Conservation (phyloP, 2,888 invertebrate genomes). For the Drosophila mayaguana region DNA sequence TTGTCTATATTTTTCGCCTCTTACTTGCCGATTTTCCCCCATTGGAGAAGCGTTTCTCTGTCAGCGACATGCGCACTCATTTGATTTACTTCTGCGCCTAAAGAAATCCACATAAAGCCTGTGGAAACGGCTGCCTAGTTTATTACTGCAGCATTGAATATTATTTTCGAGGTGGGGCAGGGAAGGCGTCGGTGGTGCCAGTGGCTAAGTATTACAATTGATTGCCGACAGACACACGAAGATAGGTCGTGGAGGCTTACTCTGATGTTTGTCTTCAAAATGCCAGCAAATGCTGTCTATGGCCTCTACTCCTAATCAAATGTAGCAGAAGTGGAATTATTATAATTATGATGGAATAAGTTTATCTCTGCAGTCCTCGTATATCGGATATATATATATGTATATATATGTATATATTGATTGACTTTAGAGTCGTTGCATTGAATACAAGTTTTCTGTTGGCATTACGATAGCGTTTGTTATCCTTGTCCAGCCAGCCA, state of each 20-base stretch:
- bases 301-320: too few species aligned
- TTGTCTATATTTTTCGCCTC: slow-evolving; percentile 48
- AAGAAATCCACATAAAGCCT: slow-evolving; percentile 51
- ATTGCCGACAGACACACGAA: background rate
- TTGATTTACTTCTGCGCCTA: slow-evolving; percentile 68
- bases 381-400: too few species aligned
- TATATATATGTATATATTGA: too few species aligned
- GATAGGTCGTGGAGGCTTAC: too few species aligned
- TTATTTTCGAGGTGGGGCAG: too few species aligned
- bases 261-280: too few species aligned
- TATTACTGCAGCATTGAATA: slow-evolving; percentile 34
- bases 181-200: background rate
- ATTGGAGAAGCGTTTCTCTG: slow-evolving; percentile 46
- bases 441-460: background rate
- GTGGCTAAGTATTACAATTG: background rate
- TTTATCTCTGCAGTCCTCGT: too few species aligned
- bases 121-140: slow-evolving; percentile 22
- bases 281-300: too few species aligned
- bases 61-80: slow-evolving; percentile 65
- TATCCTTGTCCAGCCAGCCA: background rate
- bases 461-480: slow-evolving; percentile 18
- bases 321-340: too few species aligned
- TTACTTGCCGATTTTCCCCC: background rate
- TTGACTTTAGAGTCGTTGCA: background rate
- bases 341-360: too few species aligned